A percentile compares a stretch with the other conserved stretches of the same genome.
These are phyloP conservation scores for Loriculus beryllinus DNA, from an alignment of 2,797 vertebrate genomes.

Conservation along the genomic window DNA sequence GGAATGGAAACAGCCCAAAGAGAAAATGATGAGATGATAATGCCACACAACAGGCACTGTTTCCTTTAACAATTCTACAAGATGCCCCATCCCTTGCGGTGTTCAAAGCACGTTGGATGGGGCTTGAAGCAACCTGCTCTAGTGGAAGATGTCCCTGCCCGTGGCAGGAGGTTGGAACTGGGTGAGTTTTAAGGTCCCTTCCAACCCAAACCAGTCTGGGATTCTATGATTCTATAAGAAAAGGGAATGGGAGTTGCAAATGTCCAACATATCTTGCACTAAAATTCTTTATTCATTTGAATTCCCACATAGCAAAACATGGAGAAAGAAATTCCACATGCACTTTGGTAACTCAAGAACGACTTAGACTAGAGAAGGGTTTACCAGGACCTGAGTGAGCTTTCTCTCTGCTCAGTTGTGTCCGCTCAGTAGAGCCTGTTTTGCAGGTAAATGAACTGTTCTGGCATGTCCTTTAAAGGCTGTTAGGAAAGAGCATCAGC, in stretches of 20 bases:
- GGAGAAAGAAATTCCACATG: background rate
- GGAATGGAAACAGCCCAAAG: background rate
- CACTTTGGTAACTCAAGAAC: background rate
- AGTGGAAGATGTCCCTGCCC: background rate
- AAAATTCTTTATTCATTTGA: background rate
- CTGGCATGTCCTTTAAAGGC: background rate
- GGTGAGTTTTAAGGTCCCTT: background rate
- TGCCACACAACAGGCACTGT: fast-evolving
- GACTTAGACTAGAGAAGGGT: background rate
- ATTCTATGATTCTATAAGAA: background rate
- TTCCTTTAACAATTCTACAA: background rate
- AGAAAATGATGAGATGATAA: background rate
- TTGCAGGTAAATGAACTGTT: background rate
- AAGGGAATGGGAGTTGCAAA: background rate
- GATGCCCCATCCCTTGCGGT: background rate
- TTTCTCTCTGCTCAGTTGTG: background rate
- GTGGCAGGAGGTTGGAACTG: background rate
- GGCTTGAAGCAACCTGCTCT: background rate
- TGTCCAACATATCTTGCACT: fast-evolving
- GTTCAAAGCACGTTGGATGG: background rate
- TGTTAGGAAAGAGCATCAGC: background rate
- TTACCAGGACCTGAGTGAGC: background rate
- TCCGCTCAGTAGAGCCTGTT: background rate
- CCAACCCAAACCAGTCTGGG: background rate
- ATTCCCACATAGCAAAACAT: background rate